Base-by-base conservation (phyloP, 2,888 invertebrate genomes). In the Argynnis bischoffii region DNA sequence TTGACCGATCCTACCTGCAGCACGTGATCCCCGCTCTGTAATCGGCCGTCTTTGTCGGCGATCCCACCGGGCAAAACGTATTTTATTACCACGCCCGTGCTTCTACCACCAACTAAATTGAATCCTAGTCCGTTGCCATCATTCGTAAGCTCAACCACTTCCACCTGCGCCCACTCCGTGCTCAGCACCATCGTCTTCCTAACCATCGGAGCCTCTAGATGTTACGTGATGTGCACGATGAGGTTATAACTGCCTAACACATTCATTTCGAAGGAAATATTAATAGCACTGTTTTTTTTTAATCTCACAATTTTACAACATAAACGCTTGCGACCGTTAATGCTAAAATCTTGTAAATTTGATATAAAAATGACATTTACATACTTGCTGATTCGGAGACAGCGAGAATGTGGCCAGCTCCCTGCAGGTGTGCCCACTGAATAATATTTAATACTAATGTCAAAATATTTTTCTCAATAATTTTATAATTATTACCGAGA, bases 151-250 rank as follows among this genome's bases (percentile, higher is more conserved):
- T 99, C 99, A 89, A 99, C 98, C 82, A 99, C 98, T 95, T 99
- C 99, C 89, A 99, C 98, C 94, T 99, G 99, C 80, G 98, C 98
- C 99, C 99, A 99, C 95, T 99, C 99, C 89, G 99, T 99, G 93
- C 98, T 99, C 93, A 99, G 95, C 95, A 95, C 95, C 95, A 95
- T 95, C 84, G 88, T 91, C 78, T 82, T 83, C 82, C 84, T 89
- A 84, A 93, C 92, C 93, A 93, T 92, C 85, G 81, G 85, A 83
- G 83, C 85, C 85, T 81, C 80, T 82, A 83, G 83, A 80, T 79
- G 90, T 91, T 90, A 90, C 90, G 91, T 91, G 90, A 89, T 82
- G 80, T 73, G 64, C 63, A 82, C 83, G 80, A 84, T 80, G 83
- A 91, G 92, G 91, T 91, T 90, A 90, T 86, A 78, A 78, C 72